Evolutionary conservation across 2,888 invertebrate genomes (phyloP).

Genomic region (Heliconius erato): DNA sequence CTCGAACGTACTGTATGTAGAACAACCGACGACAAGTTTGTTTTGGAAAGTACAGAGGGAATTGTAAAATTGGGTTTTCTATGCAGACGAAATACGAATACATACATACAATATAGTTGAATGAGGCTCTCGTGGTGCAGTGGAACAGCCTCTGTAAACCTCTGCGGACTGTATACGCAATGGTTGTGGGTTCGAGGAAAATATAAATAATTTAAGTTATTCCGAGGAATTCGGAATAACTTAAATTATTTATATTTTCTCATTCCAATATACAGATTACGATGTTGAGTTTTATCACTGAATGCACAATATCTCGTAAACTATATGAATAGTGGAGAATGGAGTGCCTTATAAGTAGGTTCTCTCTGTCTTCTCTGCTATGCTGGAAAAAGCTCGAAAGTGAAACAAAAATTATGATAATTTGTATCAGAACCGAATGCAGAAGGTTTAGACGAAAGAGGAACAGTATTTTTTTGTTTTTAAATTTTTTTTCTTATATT

Average conservation of each 20-base stretch:
- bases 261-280: neutral
- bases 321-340: neutral
- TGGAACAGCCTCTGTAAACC: neutral
- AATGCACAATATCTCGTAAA: neutral
- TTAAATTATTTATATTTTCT: neutral
- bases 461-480: too few relatives aligned
- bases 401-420: neutral
- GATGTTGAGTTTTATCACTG: neutral
- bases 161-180: neutral
- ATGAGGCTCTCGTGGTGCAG: too few relatives aligned
- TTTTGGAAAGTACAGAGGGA: neutral
- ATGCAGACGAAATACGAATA: too few relatives aligned
- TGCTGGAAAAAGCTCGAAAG: neutral
- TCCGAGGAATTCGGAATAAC: neutral
- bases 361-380: neutral
- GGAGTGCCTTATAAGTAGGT: neutral
- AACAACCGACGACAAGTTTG: conserved; percentile 7
- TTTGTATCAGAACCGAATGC: too few relatives aligned
- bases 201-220: too few relatives aligned
- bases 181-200: neutral
- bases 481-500: too few relatives aligned
- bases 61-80: conserved; percentile 8
- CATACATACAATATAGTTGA: too few relatives aligned
- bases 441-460: too few relatives aligned
- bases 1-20: neutral